phyloP scores from a whole-genome alignment of 2,113 vertebrate species.

The Hemiscyllium ocellatum region DNA sequence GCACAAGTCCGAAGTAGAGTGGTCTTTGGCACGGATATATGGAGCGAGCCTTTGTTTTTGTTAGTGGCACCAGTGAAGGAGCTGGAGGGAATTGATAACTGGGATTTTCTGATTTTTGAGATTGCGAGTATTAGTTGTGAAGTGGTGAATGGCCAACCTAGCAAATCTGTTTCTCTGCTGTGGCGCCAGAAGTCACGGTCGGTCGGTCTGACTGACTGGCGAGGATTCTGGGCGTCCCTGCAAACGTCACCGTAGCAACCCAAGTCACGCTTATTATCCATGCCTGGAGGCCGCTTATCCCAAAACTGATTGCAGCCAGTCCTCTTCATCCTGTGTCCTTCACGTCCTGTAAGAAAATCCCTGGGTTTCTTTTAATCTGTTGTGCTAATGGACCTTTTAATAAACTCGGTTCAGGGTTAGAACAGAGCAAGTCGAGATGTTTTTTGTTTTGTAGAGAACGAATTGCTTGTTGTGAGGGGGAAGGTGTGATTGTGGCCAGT shows the following conservation, averaged over 20 bases:
- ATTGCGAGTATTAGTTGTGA: neutral
- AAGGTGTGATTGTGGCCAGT: neutral
- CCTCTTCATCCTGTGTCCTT: neutral
- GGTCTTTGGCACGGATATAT: neutral
- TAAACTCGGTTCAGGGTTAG: too few species aligned
- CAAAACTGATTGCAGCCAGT: neutral
- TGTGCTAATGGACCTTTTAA: neutral
- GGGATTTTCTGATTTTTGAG: neutral
- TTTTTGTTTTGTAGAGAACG: neutral
- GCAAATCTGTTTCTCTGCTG: neutral
- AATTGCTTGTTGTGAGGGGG: neutral
- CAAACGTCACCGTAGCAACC: neutral
- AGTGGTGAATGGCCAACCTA: neutral
- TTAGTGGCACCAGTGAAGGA: neutral
- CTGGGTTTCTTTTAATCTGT: neutral
- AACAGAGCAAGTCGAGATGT: neutral
- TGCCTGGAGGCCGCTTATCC: neutral
- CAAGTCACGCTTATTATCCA: neutral
- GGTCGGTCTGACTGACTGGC: too few species aligned
- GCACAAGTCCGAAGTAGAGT: neutral
- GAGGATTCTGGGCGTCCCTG: neutral
- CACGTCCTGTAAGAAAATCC: neutral
- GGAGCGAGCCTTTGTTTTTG: neutral
- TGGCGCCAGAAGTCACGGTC: neutral
- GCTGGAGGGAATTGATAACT: neutral